These are phyloP conservation scores for Dasypogon diadema DNA, from an alignment of 2,888 invertebrate genomes.

Conservation along the genomic window DNA sequence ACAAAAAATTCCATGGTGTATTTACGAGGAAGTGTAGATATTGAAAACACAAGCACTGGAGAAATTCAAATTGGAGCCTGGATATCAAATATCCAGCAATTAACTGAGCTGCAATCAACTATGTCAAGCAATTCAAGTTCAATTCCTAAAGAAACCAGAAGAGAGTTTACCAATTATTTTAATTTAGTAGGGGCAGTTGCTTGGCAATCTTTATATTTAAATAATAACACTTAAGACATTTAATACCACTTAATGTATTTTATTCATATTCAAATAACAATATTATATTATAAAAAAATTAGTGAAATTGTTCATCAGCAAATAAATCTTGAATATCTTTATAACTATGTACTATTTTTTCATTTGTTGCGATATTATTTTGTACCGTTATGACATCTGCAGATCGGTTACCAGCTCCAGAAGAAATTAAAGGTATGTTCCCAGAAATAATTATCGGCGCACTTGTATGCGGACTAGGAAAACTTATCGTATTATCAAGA, in stretches of 20 bases:
- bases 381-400: too few species aligned
- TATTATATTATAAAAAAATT: too few species aligned
- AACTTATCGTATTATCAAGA: too few species aligned
- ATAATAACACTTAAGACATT: not conserved
- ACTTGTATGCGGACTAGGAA: not conserved
- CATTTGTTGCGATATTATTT: not conserved
- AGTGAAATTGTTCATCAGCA: not conserved
- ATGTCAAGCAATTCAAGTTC: not conserved
- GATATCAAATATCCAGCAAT: not conserved
- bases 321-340: not conserved
- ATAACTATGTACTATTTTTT: not conserved
- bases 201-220: not conserved
- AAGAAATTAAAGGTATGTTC: not conserved
- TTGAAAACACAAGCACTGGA: constrained; percentile 12
- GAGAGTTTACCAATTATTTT: not conserved
- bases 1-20: not conserved
- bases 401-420: not conserved
- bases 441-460: not conserved
- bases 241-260: too few species aligned
- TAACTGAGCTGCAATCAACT: not conserved
- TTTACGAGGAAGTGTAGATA: constrained; percentile 20
- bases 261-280: too few species aligned
- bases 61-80: constrained; percentile 20
- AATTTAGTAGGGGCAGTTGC: constrained; percentile 7
- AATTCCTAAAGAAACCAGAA: not conserved